phyloP scores from a whole-genome alignment of 2,113 vertebrate genomes.

The Hippocampus guttulatus region DNA sequence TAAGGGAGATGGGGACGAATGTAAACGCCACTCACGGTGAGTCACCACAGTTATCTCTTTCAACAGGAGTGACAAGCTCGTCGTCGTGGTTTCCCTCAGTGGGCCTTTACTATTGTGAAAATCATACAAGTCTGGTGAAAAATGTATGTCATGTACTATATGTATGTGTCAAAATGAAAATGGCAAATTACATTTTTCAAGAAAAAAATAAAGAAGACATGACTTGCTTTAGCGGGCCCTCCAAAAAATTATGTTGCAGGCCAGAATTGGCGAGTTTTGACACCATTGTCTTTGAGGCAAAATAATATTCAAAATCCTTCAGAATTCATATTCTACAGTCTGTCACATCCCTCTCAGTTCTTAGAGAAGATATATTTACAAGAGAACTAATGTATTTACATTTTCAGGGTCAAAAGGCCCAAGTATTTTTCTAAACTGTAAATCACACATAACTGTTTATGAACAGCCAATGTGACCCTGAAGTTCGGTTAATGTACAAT shows the following conservation, averaged over 20 bases:
- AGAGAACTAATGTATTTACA: too few species aligned
- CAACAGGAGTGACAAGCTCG: neutral
- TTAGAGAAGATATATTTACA: too few species aligned
- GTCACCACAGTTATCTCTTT: neutral
- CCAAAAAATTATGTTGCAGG: neutral
- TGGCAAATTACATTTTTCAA: neutral
- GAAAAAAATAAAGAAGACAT: neutral
- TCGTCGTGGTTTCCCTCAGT: too few species aligned
- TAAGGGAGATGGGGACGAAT: neutral
- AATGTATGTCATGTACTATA: too few species aligned
- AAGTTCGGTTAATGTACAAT: too few species aligned
- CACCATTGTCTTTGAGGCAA: neutral
- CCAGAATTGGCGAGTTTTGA: neutral
- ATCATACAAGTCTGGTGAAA: too few species aligned
- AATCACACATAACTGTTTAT: neutral
- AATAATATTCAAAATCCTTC: neutral
- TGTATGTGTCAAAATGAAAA: too few species aligned
- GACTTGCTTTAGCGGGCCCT: neutral
- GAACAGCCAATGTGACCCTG: neutral
- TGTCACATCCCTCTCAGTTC: neutral
- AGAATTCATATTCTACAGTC: neutral
- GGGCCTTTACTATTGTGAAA: too few species aligned
- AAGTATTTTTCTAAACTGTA: too few species aligned
- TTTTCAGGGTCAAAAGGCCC: too few species aligned
- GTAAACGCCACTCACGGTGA: neutral